Conservation (phyloP, 2,888 invertebrate species). For the Psylliodes chrysocephalus region DNA sequence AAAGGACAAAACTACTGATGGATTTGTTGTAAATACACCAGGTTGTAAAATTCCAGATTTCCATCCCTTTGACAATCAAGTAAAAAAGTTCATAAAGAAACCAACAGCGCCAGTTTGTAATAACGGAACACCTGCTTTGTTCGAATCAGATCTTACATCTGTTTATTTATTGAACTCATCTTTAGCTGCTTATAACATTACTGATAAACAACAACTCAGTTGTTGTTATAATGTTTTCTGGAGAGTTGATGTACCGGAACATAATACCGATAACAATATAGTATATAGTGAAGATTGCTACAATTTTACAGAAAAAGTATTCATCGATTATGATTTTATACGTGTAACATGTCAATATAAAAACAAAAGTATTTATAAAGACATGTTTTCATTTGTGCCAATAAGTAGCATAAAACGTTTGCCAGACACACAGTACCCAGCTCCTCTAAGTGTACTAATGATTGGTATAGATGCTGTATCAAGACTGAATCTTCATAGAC, state of each 20-base stretch:
- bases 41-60: slow-evolving; percentile 77
- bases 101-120: slow-evolving; percentile 68
- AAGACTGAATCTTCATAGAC: slow-evolving; percentile 83
- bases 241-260: slow-evolving; percentile 65
- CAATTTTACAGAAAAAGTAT: slow-evolving; percentile 65
- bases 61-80: slow-evolving; percentile 69
- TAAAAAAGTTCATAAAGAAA: slow-evolving; percentile 67
- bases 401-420: slow-evolving; percentile 49
- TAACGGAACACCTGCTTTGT: slow-evolving; percentile 64
- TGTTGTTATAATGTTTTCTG: slow-evolving; percentile 74
- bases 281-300: slow-evolving; percentile 66
- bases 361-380: slow-evolving; percentile 69
- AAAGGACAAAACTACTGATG: background rate
- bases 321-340: slow-evolving; percentile 73
- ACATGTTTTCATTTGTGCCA: slow-evolving; percentile 75
- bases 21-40: slow-evolving; percentile 57
- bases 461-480: slow-evolving; percentile 89
- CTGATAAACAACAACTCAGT: slow-evolving; percentile 62
- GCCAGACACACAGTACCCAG: background rate
- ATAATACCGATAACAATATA: slow-evolving; percentile 66
- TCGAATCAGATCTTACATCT: slow-evolving; percentile 70
- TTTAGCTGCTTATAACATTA: slow-evolving; percentile 66
- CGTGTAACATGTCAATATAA: slow-evolving; percentile 71
- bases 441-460: slow-evolving; percentile 74
- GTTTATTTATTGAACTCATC: slow-evolving; percentile 68